These are phyloP conservation scores for Globodera ellingtonae DNA, from an alignment of 1,140 invertebrate genomes.

Conservation along the genomic window DNA sequence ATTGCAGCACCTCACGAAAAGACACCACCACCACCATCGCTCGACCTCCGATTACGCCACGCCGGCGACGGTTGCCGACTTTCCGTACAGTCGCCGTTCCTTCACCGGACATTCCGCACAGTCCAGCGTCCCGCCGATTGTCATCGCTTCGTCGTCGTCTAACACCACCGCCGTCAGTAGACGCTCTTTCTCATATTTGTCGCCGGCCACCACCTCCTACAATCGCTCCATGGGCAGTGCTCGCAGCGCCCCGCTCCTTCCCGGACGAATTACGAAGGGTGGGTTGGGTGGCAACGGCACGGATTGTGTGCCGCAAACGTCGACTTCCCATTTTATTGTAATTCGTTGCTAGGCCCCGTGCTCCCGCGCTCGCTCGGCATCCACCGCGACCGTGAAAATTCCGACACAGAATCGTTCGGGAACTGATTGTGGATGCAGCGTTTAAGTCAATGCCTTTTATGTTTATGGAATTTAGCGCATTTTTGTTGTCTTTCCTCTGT, in stretches of 20 bases:
- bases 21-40: background rate
- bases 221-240: background rate
- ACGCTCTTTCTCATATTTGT: background rate
- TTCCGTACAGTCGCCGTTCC: background rate
- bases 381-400: background rate
- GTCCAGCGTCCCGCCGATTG: no score
- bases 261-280: background rate
- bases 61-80: no score
- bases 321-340: background rate
- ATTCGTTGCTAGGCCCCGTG: background rate
- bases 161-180: no score
- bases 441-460: no score
- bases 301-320: background rate
- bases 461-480: no score
- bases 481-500: no score
- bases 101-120: no score
- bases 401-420: background rate
- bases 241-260: background rate
- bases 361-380: background rate
- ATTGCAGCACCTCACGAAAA: background rate
- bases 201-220: background rate
- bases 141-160: no score
- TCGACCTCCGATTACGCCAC: background rate
- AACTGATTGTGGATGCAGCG: background rate
- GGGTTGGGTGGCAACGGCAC: no score